Percentiles rank a stretch among this genome's conserved stretches.
Conservation (phyloP, 2,888 invertebrate genomes). For the Parthenolecanium corni region DNA sequence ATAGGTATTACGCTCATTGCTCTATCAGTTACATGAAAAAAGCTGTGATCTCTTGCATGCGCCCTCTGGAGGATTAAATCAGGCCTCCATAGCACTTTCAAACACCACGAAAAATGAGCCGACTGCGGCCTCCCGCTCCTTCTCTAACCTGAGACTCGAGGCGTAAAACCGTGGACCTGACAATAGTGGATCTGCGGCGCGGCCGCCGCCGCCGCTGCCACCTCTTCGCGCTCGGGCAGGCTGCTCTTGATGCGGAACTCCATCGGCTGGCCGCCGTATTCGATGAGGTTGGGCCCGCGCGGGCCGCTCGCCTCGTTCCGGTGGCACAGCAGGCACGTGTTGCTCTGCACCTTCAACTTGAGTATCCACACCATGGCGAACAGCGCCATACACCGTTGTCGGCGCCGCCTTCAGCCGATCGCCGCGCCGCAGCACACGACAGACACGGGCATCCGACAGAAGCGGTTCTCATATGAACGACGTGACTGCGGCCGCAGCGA, state of each 20-base stretch:
- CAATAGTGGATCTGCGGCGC: constrained; percentile 5
- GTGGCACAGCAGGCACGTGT: constrained; percentile 22
- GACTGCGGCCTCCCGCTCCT: no score
- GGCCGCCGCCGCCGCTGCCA: neutral
- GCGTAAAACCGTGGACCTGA: constrained; percentile 19
- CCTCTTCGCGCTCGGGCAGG: neutral
- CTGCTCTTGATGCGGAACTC: constrained; percentile 16
- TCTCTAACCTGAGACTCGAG: constrained; percentile 20
- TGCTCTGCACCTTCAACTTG: constrained; percentile 19
- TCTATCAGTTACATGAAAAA: no score
- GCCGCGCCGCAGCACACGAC: neutral
- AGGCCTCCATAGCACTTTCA: no score
- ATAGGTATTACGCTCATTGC: no score
- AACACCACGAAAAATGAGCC: no score
- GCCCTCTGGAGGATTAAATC: no score
- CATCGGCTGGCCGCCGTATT: constrained; percentile 5
- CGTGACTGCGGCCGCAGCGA: no score
- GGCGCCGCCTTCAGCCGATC: neutral
- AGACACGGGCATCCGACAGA: neutral
- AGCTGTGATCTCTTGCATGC: no score
- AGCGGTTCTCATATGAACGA: neutral
- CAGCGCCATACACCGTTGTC: constrained; percentile 7
- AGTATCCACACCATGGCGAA: constrained; percentile 26
- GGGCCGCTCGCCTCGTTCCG: neutral
- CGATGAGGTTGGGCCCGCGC: constrained; percentile 9